Evolutionary conservation across 2,797 vertebrate species (phyloP).

Genomic region (Dermochelys coriacea): DNA sequence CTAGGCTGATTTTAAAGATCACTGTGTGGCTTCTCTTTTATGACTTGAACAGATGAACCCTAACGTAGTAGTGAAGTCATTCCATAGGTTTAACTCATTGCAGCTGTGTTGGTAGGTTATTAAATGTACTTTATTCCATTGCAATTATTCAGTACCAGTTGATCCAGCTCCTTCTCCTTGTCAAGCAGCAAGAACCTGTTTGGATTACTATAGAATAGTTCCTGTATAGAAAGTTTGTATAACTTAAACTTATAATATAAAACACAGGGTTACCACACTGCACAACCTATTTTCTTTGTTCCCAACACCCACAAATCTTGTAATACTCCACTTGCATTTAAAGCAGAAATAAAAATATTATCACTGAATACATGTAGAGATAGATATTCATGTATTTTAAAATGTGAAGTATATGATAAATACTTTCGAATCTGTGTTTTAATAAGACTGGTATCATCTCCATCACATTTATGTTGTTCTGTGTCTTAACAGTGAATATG

Average conservation of each 20-base stretch:
- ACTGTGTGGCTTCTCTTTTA: background rate
- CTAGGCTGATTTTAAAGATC: background rate
- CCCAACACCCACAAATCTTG: background rate
- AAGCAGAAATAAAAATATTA: background rate
- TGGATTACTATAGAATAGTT: background rate
- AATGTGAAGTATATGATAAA: background rate
- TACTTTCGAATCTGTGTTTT: background rate
- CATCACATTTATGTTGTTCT: background rate
- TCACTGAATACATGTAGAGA: background rate
- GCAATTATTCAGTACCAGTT: fast-evolving
- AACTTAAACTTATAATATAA: too few species aligned
- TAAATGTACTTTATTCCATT: fast-evolving
- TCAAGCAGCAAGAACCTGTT: background rate
- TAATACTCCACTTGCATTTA: background rate
- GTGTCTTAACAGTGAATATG: background rate
- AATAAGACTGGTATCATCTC: background rate
- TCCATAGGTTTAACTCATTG: background rate
- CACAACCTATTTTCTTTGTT: background rate
- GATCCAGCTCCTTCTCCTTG: fast-evolving
- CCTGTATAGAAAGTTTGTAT: background rate
- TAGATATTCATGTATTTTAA: background rate
- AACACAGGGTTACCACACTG: fast-evolving
- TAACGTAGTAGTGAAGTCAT: background rate
- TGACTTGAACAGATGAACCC: background rate
- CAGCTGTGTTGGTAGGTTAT: background rate